Evolutionary conservation across 2,113 vertebrate species (phyloP), one percentile per base, ranked within the genome.

Genomic region (Heterotis niloticus): DNA sequence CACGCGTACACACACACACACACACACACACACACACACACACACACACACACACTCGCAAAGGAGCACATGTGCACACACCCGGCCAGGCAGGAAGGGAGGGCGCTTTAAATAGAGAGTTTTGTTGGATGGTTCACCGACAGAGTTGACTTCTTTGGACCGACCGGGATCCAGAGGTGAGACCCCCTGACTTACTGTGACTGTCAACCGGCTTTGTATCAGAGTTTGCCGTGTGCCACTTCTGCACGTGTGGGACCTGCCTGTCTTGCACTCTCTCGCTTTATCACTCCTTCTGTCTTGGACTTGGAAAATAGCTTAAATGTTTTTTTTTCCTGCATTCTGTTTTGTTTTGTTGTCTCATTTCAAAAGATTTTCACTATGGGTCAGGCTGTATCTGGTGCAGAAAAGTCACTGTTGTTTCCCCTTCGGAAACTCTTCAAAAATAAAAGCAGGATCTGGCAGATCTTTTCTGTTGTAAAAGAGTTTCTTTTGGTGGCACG

Each of bases 351-450:
- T 60, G 5, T 29, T 64, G 65, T 29, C 76, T 70, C 34, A 44
- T 71, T 73, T 76, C 59, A 78, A 52, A 18, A 64, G 62, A 20
- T 20, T 29, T 12, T 78, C 3, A 44, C 34, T 7, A 44, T 7
- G 2, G 17, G 75, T 85, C 81, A 82, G 82, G 82, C 84, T 81
- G 81, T 34, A 80, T 79, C 66, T 81, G 72, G 78, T 72, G 83
- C 84, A 85, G 84, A 82, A 85, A 85, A 82, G 78, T 78, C 81
- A 76, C 77, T 82, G 82, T 82, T 81, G 82, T 82, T 76, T 78
- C 74, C 78, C 67, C 71, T 83, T 82, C 82, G 82, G 84, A 80
- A 82, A 44, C 75, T 82, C 51, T 78, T 82, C 62, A 60, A 64
- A 79, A 60, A 74, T 34, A 26, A 62, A 60, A 65, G 51, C 75